Percentiles rank a stretch among this genome's conserved stretches.
These are phyloP conservation scores for Grallaria varia DNA, from an alignment of 2,113 vertebrate species.

Conservation along the genomic window DNA sequence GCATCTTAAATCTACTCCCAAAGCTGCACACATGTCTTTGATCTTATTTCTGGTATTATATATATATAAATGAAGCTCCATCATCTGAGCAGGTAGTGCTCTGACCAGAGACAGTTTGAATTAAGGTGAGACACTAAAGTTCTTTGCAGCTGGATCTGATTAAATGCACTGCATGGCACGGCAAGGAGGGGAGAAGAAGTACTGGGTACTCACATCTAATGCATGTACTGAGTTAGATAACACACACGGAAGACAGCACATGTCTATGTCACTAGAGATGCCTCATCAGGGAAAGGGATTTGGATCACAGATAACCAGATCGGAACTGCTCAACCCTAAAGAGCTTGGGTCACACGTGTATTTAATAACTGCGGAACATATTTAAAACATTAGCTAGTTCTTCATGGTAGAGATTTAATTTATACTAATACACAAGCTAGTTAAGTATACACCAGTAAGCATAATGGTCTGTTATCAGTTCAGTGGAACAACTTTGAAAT, in stretches of 20 bases:
- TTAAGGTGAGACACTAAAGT: not conserved
- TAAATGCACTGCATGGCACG: not conserved
- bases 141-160: not conserved
- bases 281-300: not conserved
- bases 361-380: not conserved
- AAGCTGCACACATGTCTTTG: not conserved
- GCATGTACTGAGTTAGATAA: not conserved
- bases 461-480: not conserved
- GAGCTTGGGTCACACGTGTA: not conserved
- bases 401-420: not conserved
- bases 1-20: not conserved
- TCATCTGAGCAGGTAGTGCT: not conserved
- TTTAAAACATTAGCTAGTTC: not conserved
- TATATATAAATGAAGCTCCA: not conserved
- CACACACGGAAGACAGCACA: rapidly evolving
- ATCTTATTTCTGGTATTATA: not conserved
- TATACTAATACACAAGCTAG: not conserved
- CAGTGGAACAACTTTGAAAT: not conserved
- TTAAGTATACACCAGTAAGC: not conserved
- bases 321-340: not conserved
- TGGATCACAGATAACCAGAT: not conserved
- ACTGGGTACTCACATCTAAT: not conserved
- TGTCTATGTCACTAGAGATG: not conserved
- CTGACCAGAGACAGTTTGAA: not conserved
- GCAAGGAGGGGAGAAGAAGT: not conserved